phyloP scores from a whole-genome alignment of 2,888 invertebrate genomes.

The Ormyrus nitidulus region DNA sequence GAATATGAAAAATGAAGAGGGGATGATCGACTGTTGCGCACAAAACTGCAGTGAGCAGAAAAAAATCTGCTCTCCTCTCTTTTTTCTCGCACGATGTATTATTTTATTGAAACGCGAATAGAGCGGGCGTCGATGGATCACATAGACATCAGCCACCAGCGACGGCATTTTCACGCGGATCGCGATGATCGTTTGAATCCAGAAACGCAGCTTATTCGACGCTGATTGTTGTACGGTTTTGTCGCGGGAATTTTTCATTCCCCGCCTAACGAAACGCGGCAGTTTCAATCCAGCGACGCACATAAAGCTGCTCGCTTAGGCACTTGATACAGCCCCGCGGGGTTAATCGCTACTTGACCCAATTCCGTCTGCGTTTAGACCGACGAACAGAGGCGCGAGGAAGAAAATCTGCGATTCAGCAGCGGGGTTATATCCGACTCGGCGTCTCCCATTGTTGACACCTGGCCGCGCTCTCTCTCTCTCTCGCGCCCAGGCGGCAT shows the following conservation, averaged over 20 bases:
- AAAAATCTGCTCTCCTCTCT: conserved; percentile 54
- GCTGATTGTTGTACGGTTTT: background rate
- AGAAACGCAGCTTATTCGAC: background rate
- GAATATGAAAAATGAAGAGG: conserved; percentile 46
- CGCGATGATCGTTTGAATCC: too few species aligned
- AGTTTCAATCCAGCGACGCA: background rate
- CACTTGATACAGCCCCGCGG: background rate
- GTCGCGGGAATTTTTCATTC: too few species aligned
- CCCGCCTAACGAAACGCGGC: background rate
- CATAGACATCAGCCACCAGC: background rate
- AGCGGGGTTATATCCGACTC: background rate
- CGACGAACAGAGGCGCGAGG: conserved; percentile 4
- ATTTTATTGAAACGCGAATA: too few species aligned
- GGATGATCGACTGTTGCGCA: conserved; percentile 64
- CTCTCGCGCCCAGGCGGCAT: background rate
- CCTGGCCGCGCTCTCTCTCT: background rate
- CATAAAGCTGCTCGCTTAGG: conserved; percentile 23
- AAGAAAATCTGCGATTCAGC: too few species aligned
- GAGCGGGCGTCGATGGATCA: too few species aligned
- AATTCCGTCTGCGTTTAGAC: conserved; percentile 29
- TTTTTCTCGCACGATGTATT: background rate
- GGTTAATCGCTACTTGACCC: conserved; percentile 53
- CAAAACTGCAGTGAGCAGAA: conserved; percentile 59
- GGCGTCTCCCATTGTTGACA: background rate
- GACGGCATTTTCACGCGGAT: too few species aligned